Conservation (phyloP, 2,888 invertebrate genomes). For the Glaucopsyche alexis region DNA sequence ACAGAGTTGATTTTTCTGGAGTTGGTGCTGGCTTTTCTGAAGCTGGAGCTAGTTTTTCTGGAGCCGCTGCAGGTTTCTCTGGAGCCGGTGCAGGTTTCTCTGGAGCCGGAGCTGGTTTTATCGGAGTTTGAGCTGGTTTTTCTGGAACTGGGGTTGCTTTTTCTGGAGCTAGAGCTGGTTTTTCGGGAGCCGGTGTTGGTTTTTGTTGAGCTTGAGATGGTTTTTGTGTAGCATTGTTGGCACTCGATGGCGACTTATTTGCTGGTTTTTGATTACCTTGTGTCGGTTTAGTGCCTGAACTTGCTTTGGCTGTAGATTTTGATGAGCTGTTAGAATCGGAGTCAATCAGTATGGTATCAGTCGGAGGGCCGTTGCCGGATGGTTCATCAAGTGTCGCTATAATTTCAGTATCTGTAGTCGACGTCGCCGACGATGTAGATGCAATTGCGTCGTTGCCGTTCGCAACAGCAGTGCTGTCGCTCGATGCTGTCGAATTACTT, state of each 20-base stretch:
- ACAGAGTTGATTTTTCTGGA: neutral
- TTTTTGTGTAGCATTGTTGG: neutral
- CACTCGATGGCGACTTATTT: neutral
- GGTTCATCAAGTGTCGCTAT: conserved; percentile 1
- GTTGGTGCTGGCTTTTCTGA: neutral
- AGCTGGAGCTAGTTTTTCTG: too few species aligned
- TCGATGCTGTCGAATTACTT: conserved; percentile 1
- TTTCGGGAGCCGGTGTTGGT: neutral
- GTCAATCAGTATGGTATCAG: neutral
- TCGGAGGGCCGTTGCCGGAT: neutral
- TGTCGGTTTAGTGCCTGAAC: conserved; percentile 32
- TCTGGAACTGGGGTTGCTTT: neutral
- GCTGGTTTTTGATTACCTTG: neutral
- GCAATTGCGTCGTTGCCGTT: neutral
- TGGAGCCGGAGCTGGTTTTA: neutral
- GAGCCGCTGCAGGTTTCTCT: neutral
- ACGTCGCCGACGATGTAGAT: neutral
- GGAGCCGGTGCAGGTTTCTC: neutral
- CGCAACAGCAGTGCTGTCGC: neutral
- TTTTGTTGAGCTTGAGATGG: neutral
- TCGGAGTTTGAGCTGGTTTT: neutral
- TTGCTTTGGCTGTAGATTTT: conserved; percentile 12
- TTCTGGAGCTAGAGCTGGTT: neutral
- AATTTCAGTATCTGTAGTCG: neutral
- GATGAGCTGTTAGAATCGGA: neutral